Evolutionary conservation across 2,797 vertebrate genomes (phyloP).

Genomic region (Platyrinchus mystaceus): DNA sequence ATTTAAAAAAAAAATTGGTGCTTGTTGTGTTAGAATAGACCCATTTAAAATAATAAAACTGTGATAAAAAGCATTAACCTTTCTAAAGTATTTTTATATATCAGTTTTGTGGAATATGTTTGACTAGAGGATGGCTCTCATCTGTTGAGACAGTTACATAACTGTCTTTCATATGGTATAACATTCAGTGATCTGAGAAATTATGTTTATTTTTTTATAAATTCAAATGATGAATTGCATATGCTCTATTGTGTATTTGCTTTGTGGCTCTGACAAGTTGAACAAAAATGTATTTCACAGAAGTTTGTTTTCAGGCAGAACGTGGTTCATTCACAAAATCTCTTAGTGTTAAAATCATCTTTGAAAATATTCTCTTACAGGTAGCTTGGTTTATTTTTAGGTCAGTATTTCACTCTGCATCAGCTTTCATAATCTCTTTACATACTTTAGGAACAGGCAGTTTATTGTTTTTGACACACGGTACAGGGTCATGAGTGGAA

Average conservation of each 20-base stretch:
- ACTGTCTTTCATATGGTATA: neutral
- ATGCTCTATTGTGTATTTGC: neutral
- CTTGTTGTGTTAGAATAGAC: neutral
- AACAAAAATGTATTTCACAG: neutral
- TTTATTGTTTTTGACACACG: constrained; percentile 67
- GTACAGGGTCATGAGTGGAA: constrained; percentile 68
- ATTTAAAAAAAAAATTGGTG: neutral
- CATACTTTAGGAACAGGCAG: constrained; percentile 58
- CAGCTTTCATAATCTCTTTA: constrained; percentile 66
- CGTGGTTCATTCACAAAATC: constrained; percentile 16
- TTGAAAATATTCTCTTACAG: constrained; percentile 15
- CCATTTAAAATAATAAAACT: neutral
- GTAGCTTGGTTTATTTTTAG: constrained; percentile 49
- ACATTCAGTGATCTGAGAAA: neutral
- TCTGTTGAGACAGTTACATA: neutral
- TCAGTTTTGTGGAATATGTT: neutral
- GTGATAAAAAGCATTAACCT: neutral
- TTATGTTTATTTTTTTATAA: neutral
- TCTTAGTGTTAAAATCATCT: neutral
- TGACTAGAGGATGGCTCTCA: neutral
- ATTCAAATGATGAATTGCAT: neutral
- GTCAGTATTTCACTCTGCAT: constrained; percentile 34
- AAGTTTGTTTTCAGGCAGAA: neutral
- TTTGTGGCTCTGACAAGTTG: neutral
- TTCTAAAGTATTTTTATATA: neutral